Percentiles rank a stretch among this genome's conserved stretches.
Evolutionary conservation across 1,140 invertebrate genomes (phyloP).

Genomic region (Zaprionus taronus): DNA sequence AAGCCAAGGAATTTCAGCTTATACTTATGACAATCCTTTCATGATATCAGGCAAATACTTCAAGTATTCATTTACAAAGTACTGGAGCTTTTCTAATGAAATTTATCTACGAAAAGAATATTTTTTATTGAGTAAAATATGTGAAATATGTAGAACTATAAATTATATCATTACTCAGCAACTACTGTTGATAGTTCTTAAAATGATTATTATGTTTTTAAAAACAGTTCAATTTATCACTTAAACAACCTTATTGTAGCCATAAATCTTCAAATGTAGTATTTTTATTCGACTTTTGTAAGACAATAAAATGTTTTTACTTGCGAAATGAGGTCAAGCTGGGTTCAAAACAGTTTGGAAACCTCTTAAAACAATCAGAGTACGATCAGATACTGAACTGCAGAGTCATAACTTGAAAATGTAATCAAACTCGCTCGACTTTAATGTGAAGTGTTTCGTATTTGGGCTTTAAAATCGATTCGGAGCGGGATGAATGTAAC

Average conservation of each 20-base stretch:
- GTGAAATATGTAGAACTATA: background rate
- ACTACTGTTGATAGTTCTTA: background rate
- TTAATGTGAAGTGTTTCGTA: background rate
- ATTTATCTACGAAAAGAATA: background rate
- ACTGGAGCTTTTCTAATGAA: background rate
- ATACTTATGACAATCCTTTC: background rate
- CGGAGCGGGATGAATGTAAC: background rate
- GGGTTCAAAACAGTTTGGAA: background rate
- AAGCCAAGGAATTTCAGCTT: background rate
- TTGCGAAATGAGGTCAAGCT: background rate
- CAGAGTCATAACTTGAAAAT: background rate
- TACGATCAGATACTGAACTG: background rate
- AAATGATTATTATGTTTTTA: too few relatives aligned
- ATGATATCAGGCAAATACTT: background rate
- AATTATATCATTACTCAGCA: background rate
- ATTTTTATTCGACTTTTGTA: background rate
- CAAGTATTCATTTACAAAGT: background rate
- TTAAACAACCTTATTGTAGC: background rate
- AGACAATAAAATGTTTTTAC: background rate
- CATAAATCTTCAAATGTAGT: too few relatives aligned
- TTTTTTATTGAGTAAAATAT: background rate
- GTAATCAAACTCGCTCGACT: background rate
- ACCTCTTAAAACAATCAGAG: background rate
- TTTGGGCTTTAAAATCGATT: slow-evolving; percentile 11
- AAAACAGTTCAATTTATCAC: background rate